Conservation (phyloP, 2,888 invertebrate species). For the Drosophila nr. fundita region DNA sequence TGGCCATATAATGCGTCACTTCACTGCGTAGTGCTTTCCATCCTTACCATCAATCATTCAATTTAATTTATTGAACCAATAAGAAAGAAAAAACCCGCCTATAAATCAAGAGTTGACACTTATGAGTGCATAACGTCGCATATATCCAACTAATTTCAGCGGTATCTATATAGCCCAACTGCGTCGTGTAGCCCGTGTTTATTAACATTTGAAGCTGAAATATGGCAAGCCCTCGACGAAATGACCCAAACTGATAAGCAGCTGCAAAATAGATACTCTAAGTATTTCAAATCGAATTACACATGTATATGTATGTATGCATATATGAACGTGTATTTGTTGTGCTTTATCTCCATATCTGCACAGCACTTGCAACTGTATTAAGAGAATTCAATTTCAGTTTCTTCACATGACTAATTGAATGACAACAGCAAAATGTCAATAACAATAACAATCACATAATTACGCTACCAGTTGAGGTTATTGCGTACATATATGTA, state of each 20-base stretch:
- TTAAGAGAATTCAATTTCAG: slow-evolving; percentile 18
- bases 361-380: slow-evolving; percentile 35
- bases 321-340: background rate
- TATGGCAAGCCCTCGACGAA: slow-evolving; percentile 31
- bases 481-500: background rate
- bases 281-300: background rate
- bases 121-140: slow-evolving; percentile 26
- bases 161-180: slow-evolving; percentile 22
- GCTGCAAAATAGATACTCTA: background rate
- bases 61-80: slow-evolving; percentile 26
- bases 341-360: background rate
- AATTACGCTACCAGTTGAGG: slow-evolving; percentile 10
- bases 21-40: slow-evolving; percentile 3
- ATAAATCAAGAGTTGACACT: slow-evolving; percentile 49
- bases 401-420: slow-evolving; percentile 46
- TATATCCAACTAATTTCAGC: slow-evolving; percentile 15
- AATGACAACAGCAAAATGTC: slow-evolving; percentile 31
- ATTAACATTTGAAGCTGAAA: slow-evolving; percentile 55
- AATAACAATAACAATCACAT: slow-evolving; percentile 1
- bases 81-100: slow-evolving; percentile 3
- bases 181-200: slow-evolving; percentile 27
- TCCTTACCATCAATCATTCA: slow-evolving; percentile 47
- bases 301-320: background rate
- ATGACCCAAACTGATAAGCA: slow-evolving; percentile 43
- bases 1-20: slow-evolving; percentile 5